A percentile compares a stretch with the other conserved stretches of the same genome.
phyloP scores from a whole-genome alignment of 1,140 invertebrate species.

The Aphidius gifuensis region DNA sequence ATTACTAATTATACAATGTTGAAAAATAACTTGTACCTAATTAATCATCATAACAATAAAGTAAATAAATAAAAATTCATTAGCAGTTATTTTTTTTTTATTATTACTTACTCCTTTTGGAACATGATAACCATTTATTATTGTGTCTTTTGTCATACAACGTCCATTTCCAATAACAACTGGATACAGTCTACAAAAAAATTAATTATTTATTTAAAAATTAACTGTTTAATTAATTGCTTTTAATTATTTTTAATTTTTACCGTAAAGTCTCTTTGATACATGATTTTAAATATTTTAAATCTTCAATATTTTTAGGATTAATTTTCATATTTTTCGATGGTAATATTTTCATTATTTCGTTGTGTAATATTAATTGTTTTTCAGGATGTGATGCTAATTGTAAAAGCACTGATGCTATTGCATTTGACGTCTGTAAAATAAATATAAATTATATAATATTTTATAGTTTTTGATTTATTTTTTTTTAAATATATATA shows the following conservation, averaged over 20 bases:
- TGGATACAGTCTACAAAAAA: slow-evolving; percentile 71
- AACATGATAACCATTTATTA: slow-evolving; percentile 78
- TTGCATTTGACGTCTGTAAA: slow-evolving; percentile 72
- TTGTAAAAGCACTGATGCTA: slow-evolving; percentile 77
- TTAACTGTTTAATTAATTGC: background rate
- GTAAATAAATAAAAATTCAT: slow-evolving; percentile 20
- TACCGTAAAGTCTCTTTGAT: slow-evolving; percentile 87
- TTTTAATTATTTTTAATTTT: background rate
- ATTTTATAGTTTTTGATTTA: background rate
- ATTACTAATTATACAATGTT: slow-evolving; percentile 77
- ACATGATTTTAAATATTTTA: slow-evolving; percentile 81
- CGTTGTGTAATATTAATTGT: slow-evolving; percentile 69
- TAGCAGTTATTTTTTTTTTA: background rate
- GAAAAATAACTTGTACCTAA: slow-evolving; percentile 78
- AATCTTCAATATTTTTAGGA: slow-evolving; percentile 63
- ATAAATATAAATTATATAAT: slow-evolving; percentile 3
- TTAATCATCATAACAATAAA: slow-evolving; percentile 11
- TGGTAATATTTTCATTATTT: slow-evolving; percentile 65
- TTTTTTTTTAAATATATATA: slow-evolving; percentile 8
- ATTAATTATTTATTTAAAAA: slow-evolving; percentile 3
- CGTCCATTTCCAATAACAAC: slow-evolving; percentile 85
- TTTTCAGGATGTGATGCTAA: slow-evolving; percentile 71
- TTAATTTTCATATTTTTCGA: slow-evolving; percentile 58
- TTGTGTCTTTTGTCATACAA: slow-evolving; percentile 72
- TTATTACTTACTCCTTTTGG: slow-evolving; percentile 76